Percentiles rank a stretch among this genome's conserved stretches.
Evolutionary conservation across 2,113 vertebrate species (phyloP).

Genomic region (Muntiacus muntjak): DNA sequence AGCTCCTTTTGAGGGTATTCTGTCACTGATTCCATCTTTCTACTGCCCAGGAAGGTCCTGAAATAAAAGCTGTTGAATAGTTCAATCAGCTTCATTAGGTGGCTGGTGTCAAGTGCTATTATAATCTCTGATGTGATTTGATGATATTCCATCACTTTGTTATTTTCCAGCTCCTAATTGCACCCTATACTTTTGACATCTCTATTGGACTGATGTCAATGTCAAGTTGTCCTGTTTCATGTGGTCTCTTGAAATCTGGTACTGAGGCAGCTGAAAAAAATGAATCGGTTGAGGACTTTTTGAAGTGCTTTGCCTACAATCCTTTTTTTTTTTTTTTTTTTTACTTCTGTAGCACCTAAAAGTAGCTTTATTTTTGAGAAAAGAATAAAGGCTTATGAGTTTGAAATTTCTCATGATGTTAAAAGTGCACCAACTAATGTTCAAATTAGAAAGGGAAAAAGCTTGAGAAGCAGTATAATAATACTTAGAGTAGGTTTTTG

Average conservation of each 20-base stretch:
- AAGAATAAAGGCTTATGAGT: slow-evolving; percentile 63
- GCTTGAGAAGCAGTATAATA: neutral
- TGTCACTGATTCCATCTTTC: neutral
- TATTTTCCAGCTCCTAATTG: slow-evolving; percentile 65
- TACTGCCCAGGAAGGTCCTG: neutral
- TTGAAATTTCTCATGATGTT: slow-evolving; percentile 53
- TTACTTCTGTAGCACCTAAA: slow-evolving; percentile 51
- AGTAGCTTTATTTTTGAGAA: slow-evolving; percentile 66
- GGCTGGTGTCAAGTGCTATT: slow-evolving; percentile 46
- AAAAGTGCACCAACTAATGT: slow-evolving; percentile 44
- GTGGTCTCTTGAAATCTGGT: slow-evolving; percentile 59
- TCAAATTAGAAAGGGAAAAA: slow-evolving; percentile 44
- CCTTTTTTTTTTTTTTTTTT: slow-evolving; percentile 60
- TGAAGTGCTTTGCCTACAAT: slow-evolving; percentile 59
- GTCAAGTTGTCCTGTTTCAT: slow-evolving; percentile 66
- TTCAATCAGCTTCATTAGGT: slow-evolving; percentile 57
- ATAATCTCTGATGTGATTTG: slow-evolving; percentile 24
- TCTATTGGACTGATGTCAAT: slow-evolving; percentile 60
- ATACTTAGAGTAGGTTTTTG: neutral
- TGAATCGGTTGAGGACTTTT: slow-evolving; percentile 41
- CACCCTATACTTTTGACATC: slow-evolving; percentile 64
- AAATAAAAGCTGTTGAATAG: slow-evolving; percentile 53
- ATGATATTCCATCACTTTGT: slow-evolving; percentile 51
- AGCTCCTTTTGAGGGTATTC: neutral
- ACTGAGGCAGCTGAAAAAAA: slow-evolving; percentile 8